A percentile compares a stretch with the other conserved stretches of the same genome.
Evolutionary conservation across 2,888 invertebrate genomes (phyloP).

Genomic region (Meta bourneti): DNA sequence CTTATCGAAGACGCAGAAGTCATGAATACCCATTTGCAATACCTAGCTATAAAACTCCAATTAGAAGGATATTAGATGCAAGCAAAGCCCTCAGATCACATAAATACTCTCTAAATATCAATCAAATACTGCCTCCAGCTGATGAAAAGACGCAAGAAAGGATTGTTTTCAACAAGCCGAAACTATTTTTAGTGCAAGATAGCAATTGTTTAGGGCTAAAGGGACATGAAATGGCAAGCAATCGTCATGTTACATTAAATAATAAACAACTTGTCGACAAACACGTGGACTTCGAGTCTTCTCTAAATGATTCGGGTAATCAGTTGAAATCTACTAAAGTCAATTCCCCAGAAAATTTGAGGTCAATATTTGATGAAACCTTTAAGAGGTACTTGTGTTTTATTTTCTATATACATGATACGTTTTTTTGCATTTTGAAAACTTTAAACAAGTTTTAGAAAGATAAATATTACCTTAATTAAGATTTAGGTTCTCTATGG

Average conservation of each 20-base stretch:
- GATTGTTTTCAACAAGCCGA: not conserved
- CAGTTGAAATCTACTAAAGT: not conserved
- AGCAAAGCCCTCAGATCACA: constrained; percentile 25
- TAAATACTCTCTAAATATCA: not conserved
- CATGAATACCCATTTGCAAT: too few species aligned
- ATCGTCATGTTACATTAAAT: not conserved
- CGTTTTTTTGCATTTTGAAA: too few species aligned
- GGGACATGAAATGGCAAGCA: not conserved
- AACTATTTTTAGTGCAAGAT: not conserved
- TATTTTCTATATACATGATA: too few species aligned
- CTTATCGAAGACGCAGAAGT: not conserved
- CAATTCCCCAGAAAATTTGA: not conserved
- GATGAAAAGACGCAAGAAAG: not conserved
- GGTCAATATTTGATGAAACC: constrained; percentile 27
- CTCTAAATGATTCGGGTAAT: not conserved
- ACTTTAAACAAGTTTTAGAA: too few species aligned
- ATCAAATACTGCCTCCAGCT: not conserved
- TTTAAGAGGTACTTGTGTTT: constrained; percentile 30
- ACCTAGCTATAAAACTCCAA: not conserved
- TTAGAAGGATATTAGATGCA: constrained; percentile 1
- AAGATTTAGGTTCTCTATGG: too few species aligned
- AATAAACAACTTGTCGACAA: not conserved
- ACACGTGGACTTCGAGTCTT: not conserved
- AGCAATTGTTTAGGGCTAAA: not conserved
- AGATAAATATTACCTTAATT: too few species aligned